phyloP scores from a whole-genome alignment of 1,140 invertebrate species.

The Tetraneura akinire region DNA sequence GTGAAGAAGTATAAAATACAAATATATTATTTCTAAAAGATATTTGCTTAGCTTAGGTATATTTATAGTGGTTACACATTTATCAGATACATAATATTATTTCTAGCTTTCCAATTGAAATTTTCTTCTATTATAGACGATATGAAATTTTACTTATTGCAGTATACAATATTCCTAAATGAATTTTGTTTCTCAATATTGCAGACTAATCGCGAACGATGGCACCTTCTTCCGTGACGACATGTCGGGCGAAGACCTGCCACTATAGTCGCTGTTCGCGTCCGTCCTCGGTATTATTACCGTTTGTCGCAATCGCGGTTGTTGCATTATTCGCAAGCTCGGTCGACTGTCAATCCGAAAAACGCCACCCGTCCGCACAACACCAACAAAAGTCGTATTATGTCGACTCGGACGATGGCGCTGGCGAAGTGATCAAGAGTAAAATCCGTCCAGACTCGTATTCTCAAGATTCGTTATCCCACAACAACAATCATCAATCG shows the following conservation, averaged over 20 bases:
- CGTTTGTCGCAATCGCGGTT: neutral
- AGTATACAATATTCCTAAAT: no score
- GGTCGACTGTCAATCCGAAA: slow-evolving; percentile 26
- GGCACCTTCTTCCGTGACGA: neutral
- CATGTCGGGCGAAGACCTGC: neutral
- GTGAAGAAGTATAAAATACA: no score
- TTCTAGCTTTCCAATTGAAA: no score
- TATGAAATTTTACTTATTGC: no score
- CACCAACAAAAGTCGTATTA: slow-evolving; percentile 27
- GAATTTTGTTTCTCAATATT: neutral
- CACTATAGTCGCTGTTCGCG: neutral
- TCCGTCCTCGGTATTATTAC: neutral
- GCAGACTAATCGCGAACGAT: slow-evolving; percentile 32
- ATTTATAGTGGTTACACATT: no score
- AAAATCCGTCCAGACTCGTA: slow-evolving; percentile 39
- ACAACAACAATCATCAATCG: slow-evolving; percentile 15
- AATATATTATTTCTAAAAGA: no score
- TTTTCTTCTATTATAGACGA: no score
- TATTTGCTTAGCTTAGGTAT: no score
- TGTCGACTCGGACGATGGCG: neutral
- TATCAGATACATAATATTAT: no score
- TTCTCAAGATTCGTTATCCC: neutral
- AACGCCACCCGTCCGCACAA: slow-evolving; percentile 19
- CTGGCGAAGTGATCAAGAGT: slow-evolving; percentile 25
- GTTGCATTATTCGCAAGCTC: neutral